These are phyloP conservation scores for Aplocera efformata DNA, from an alignment of 2,888 invertebrate genomes.

Conservation along the genomic window DNA sequence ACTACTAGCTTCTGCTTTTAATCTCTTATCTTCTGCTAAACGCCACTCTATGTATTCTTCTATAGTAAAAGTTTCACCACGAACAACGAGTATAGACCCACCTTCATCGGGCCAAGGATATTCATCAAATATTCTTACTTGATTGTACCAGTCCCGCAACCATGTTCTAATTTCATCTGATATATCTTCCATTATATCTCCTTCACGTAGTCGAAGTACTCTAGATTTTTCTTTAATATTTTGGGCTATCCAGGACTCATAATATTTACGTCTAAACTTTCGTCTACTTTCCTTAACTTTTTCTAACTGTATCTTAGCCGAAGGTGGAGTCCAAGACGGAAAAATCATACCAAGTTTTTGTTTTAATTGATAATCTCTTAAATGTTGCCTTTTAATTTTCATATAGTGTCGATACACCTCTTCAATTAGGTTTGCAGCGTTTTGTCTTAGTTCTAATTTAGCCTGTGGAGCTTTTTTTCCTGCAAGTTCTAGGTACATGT, in stretches of 20 bases:
- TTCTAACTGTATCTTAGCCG: slow-evolving; percentile 67
- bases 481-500: slow-evolving; percentile 60
- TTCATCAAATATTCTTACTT: slow-evolving; percentile 82
- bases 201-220: slow-evolving; percentile 71
- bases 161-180: slow-evolving; percentile 88
- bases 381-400: slow-evolving; percentile 56
- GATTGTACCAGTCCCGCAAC: slow-evolving; percentile 84
- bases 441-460: slow-evolving; percentile 38
- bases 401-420: slow-evolving; percentile 63
- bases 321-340: slow-evolving; percentile 66
- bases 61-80: slow-evolving; percentile 81
- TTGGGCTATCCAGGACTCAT: slow-evolving; percentile 65
- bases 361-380: slow-evolving; percentile 61
- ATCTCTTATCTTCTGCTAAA: slow-evolving; percentile 50
- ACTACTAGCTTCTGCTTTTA: slow-evolving; percentile 54
- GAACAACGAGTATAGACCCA: slow-evolving; percentile 82
- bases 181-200: slow-evolving; percentile 86
- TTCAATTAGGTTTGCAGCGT: slow-evolving; percentile 53
- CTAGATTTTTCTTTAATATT: slow-evolving; percentile 72
- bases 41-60: slow-evolving; percentile 78
- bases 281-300: slow-evolving; percentile 68
- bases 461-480: slow-evolving; percentile 58
- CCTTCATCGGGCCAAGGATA: slow-evolving; percentile 87
- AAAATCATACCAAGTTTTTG: slow-evolving; percentile 80
- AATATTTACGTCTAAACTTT: slow-evolving; percentile 61